These are phyloP conservation scores for Chesias legatella DNA, from an alignment of 2,888 invertebrate species.

Conservation along the genomic window DNA sequence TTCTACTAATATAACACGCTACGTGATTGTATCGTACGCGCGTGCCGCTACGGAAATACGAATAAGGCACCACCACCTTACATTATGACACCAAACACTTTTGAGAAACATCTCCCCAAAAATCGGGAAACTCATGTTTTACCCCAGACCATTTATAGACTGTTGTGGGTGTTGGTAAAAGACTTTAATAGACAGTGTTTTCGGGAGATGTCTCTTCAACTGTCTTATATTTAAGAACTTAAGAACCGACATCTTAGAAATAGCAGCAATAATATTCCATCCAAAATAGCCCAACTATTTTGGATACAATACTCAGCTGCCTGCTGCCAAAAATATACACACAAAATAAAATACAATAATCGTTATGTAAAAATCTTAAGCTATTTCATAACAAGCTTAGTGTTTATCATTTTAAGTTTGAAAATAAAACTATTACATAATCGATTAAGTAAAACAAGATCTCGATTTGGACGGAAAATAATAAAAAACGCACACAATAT, in stretches of 20 bases:
- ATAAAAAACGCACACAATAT: conserved; percentile 34
- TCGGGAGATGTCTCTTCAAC: too few species aligned
- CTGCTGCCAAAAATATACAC: neutral
- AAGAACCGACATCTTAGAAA: neutral
- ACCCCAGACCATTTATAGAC: neutral
- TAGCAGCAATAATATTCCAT: conserved; percentile 2
- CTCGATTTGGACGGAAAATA: conserved; percentile 67
- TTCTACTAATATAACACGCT: conserved; percentile 60
- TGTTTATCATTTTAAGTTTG: conserved; percentile 10
- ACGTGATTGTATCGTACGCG: conserved; percentile 49
- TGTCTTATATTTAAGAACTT: too few species aligned
- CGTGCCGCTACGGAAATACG: conserved; percentile 36
- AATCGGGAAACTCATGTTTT: conserved; percentile 1
- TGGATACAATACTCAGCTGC: neutral
- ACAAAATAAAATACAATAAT: conserved; percentile 10
- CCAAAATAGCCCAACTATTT: too few species aligned
- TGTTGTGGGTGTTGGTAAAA: too few species aligned
- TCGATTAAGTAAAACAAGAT: conserved; percentile 41
- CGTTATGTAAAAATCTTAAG: conserved; percentile 2
- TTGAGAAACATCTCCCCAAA: conserved; percentile 8
- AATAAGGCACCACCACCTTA: conserved; percentile 36
- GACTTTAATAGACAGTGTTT: too few species aligned
- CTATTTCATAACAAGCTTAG: conserved; percentile 2
- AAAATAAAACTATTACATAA: conserved; percentile 40
- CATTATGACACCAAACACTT: conserved; percentile 28